Evolutionary conservation across 2,797 vertebrate genomes (phyloP).

Genomic region (Sarcophilus harrisii): DNA sequence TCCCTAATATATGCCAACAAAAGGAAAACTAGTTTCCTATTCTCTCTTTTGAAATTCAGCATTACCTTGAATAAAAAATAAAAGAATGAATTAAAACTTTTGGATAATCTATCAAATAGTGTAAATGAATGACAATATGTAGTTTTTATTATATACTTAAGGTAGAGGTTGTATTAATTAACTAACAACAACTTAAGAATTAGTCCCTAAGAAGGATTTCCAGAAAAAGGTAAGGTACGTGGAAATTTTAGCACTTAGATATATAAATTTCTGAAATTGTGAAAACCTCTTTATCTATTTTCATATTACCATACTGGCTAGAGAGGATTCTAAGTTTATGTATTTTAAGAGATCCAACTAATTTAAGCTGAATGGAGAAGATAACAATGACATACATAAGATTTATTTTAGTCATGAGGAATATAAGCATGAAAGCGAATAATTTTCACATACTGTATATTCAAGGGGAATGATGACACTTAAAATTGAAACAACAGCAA

Average conservation of each 20-base stretch:
- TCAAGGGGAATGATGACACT: too few relatives aligned
- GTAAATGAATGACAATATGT: slow-evolving; percentile 2
- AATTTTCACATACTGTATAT: background rate
- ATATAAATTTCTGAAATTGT: slow-evolving; percentile 12
- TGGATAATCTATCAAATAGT: background rate
- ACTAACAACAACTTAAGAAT: slow-evolving; percentile 24
- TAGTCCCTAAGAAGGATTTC: slow-evolving; percentile 56
- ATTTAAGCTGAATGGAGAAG: background rate
- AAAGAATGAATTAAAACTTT: background rate
- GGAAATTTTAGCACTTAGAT: slow-evolving; percentile 14
- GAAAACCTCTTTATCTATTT: slow-evolving; percentile 36
- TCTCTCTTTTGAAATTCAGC: slow-evolving; percentile 6
- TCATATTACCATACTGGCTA: background rate
- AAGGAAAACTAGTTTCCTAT: background rate
- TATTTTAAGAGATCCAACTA: background rate
- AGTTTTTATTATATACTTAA: background rate
- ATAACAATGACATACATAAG: background rate
- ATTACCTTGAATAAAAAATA: slow-evolving; percentile 11
- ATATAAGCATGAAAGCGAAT: slow-evolving; percentile 36
- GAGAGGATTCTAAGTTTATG: background rate
- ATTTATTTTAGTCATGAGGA: slow-evolving; percentile 45
- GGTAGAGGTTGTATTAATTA: slow-evolving; percentile 3
- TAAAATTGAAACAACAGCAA: background rate
- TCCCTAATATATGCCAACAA: background rate
- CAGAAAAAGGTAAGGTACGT: background rate